Conservation (phyloP, 2,113 vertebrate species). For the Desmodus rotundus region DNA sequence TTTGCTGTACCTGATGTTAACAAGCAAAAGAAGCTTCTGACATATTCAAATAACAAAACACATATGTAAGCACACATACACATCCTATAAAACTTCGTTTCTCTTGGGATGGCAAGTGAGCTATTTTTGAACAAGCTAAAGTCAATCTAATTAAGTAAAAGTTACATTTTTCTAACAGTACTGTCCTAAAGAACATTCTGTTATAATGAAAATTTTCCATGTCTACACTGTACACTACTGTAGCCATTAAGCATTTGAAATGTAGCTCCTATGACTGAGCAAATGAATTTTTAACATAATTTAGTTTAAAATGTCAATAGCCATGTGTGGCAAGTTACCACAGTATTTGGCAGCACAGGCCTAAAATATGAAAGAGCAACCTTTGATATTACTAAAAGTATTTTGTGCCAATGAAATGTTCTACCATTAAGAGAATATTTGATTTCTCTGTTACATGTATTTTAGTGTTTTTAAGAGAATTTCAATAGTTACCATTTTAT, state of each 20-base stretch:
- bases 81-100: not conserved
- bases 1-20: slow-evolving; percentile 75
- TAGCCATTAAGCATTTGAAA: not conserved
- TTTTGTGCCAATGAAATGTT: not conserved
- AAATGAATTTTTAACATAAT: not conserved
- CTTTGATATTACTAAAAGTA: not conserved
- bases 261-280: not conserved
- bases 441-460: not conserved
- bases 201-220: not conserved
- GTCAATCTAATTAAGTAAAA: not conserved
- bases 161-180: not conserved
- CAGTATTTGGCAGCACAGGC: not conserved
- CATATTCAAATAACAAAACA: not conserved
- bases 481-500: not conserved
- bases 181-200: not conserved
- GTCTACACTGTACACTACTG: not conserved
- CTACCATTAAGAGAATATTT: not conserved
- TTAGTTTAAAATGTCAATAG: not conserved
- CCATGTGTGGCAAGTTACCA: not conserved
- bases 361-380: not conserved
- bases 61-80: too few species aligned
- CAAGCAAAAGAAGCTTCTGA: not conserved
- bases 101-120: not conserved
- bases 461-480: not conserved
- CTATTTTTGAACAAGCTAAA: not conserved